phyloP scores from a whole-genome alignment of 1,140 invertebrate species.

The Cardiocondyla obscurior region DNA sequence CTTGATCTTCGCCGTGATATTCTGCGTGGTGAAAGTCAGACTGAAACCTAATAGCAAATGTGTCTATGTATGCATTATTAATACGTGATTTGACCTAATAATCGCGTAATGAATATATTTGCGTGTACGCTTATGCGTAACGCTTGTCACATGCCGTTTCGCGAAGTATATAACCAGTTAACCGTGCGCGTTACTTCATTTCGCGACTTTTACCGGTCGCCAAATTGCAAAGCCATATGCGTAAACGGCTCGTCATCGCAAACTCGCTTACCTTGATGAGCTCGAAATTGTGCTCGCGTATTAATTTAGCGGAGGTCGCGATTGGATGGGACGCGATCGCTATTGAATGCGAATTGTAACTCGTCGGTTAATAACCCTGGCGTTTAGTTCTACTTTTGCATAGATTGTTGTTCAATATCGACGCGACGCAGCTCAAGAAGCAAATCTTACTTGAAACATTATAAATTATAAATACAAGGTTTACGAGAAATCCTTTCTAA shows the following conservation, averaged over 20 bases:
- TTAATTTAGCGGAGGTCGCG: conserved; percentile 14
- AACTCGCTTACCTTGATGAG: conserved; percentile 53
- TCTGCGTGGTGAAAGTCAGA: conserved; percentile 3
- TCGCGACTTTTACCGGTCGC: not conserved
- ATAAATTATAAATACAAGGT: not conserved
- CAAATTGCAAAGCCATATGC: not conserved
- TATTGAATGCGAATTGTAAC: not conserved
- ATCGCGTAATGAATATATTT: not conserved
- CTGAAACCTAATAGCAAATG: not conserved
- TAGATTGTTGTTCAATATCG: not conserved
- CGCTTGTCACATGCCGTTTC: not conserved
- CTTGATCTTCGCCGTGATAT: not conserved
- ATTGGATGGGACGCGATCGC: not conserved
- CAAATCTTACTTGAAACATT: not conserved
- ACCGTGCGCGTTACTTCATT: not conserved
- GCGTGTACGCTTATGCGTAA: not conserved
- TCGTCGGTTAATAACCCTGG: not conserved
- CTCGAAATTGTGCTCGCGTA: conserved; percentile 7
- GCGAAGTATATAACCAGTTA: not conserved
- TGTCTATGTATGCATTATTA: conserved; percentile 18
- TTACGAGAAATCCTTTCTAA: not conserved
- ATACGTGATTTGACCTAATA: conserved; percentile 24
- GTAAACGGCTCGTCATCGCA: not conserved
- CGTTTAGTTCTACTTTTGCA: no score
- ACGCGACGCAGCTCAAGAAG: not conserved